phyloP scores from a whole-genome alignment of 1,140 invertebrate species.

The Babylonia areolata region DNA sequence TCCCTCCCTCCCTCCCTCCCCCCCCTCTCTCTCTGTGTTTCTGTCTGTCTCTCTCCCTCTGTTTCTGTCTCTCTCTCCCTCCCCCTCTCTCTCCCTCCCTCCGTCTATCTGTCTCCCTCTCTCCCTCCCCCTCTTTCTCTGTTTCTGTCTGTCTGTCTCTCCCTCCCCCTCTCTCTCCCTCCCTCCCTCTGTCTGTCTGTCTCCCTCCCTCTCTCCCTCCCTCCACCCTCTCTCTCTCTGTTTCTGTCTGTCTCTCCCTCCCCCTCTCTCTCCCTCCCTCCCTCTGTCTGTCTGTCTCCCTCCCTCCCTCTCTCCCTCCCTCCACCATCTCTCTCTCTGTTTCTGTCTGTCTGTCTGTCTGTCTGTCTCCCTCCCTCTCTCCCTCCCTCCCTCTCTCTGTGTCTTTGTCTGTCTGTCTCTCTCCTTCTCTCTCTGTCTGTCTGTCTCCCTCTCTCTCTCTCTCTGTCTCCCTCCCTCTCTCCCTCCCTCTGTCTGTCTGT shows the following conservation, averaged over 20 bases:
- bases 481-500: too few relatives aligned
- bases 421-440: not conserved
- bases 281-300: not conserved
- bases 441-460: too few relatives aligned
- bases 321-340: too few relatives aligned
- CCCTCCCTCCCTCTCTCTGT: not conserved
- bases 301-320: not conserved
- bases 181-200: not conserved
- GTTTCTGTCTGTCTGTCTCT: not conserved
- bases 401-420: not conserved
- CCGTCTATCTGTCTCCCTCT: too few relatives aligned
- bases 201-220: not conserved
- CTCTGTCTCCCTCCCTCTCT: too few relatives aligned
- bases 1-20: too few relatives aligned
- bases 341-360: not conserved
- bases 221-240: not conserved
- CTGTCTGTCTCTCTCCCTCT: too few relatives aligned
- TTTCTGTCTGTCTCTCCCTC: not conserved
- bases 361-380: not conserved
- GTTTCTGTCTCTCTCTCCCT: too few relatives aligned
- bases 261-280: not conserved
- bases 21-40: too few relatives aligned
- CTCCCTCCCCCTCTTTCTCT: too few relatives aligned
- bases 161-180: not conserved
- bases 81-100: too few relatives aligned